Evolutionary conservation across 1,140 invertebrate species (phyloP).

Genomic region (Anthonomus grandis): DNA sequence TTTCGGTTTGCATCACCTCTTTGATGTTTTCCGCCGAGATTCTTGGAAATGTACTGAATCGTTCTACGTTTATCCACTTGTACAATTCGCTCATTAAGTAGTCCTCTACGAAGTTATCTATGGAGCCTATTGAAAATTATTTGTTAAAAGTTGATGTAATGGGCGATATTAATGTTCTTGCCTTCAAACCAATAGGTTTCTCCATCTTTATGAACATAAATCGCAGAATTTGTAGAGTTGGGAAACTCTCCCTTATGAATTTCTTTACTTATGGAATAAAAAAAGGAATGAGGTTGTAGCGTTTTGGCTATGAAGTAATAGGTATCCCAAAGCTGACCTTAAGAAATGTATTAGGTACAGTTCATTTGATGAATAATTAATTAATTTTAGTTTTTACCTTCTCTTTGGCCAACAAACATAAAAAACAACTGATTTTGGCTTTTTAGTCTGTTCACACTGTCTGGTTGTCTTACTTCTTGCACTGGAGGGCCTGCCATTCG

Average conservation of each 20-base stretch:
- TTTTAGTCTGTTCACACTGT: slow-evolving; percentile 74
- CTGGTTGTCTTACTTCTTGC: slow-evolving; percentile 69
- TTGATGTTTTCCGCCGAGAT: slow-evolving; percentile 80
- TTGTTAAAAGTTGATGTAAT: too few species aligned
- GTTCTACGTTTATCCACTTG: slow-evolving; percentile 85
- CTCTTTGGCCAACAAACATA: slow-evolving; percentile 76
- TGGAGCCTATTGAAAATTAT: slow-evolving; percentile 8
- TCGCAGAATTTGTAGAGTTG: slow-evolving; percentile 61
- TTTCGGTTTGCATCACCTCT: slow-evolving; percentile 77
- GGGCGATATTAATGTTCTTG: slow-evolving; percentile 43
- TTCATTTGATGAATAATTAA: background rate
- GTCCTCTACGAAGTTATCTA: slow-evolving; percentile 42
- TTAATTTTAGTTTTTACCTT: slow-evolving; percentile 48
- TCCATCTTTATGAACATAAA: slow-evolving; percentile 85
- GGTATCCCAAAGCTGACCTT: slow-evolving; percentile 67
- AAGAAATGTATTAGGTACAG: background rate
- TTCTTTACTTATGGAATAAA: slow-evolving; percentile 71
- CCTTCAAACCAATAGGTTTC: slow-evolving; percentile 68
- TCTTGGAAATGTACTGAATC: slow-evolving; percentile 88
- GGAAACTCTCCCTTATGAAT: slow-evolving; percentile 66
- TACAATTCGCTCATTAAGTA: slow-evolving; percentile 66
- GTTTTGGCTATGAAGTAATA: slow-evolving; percentile 71
- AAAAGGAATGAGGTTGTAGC: slow-evolving; percentile 81
- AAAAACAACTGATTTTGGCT: slow-evolving; percentile 80
- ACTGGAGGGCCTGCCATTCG: slow-evolving; percentile 86